Conservation (phyloP, 2,888 invertebrate species). For the Odontothrips loti region DNA sequence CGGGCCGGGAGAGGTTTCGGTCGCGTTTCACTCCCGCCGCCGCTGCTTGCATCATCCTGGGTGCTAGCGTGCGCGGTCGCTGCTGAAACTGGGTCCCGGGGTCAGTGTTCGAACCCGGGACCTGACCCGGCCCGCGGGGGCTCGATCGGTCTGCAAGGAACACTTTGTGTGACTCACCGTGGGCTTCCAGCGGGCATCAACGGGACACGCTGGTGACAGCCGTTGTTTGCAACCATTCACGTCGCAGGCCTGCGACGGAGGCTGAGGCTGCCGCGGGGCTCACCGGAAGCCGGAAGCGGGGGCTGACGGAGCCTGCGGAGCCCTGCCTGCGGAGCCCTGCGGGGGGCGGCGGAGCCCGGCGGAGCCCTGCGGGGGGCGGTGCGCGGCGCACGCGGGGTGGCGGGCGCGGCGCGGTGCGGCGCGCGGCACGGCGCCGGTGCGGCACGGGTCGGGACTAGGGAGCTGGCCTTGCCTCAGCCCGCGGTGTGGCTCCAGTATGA, state of each 20-base stretch:
- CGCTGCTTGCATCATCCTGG: too few species aligned
- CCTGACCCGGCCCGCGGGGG: too few species aligned
- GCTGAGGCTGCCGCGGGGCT: not conserved
- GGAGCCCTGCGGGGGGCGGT: not conserved
- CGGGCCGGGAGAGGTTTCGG: too few species aligned
- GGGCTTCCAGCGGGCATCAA: not conserved
- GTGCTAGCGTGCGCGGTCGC: too few species aligned
- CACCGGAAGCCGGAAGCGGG: not conserved
- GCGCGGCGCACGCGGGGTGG: not conserved
- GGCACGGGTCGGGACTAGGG: not conserved
- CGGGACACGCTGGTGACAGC: not conserved
- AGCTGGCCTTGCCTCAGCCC: not conserved
- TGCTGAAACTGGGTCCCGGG: too few species aligned
- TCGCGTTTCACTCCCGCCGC: too few species aligned
- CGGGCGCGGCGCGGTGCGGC: not conserved
- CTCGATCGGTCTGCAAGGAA: too few species aligned
- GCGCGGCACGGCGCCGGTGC: not conserved
- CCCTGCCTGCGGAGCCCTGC: not conserved
- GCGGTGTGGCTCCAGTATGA: not conserved
- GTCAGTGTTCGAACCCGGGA: too few species aligned
- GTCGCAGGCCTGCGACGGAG: not conserved
- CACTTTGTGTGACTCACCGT: not conserved
- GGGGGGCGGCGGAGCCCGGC: not conserved
- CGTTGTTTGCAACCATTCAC: too few species aligned
- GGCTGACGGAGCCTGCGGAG: not conserved